These are phyloP conservation scores for Ophiothrix spiculata DNA, from an alignment of 35 echinoderm and acorn worm genomes.

Conservation along the genomic window DNA sequence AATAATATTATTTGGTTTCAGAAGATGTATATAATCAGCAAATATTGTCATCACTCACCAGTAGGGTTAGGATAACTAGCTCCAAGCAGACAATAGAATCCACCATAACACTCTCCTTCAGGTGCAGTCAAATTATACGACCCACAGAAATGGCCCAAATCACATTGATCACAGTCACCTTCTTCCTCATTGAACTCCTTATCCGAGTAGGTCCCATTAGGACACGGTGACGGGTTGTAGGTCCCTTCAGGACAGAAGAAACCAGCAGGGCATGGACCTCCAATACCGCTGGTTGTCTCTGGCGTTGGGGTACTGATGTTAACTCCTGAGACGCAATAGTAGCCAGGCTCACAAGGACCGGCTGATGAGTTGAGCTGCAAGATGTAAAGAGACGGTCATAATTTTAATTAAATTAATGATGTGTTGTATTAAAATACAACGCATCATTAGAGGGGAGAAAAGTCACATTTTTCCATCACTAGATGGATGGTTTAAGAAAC, in stretches of 20 bases:
- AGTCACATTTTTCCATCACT: too few relatives aligned
- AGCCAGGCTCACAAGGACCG: conserved; percentile 88
- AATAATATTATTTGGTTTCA: neutral
- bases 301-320: conserved; percentile 80
- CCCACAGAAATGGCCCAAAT: conserved; percentile 78
- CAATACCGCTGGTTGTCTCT: conserved; percentile 80
- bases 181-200: conserved; percentile 18
- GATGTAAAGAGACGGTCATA: too few relatives aligned
- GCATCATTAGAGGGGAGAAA: too few relatives aligned
- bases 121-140: conserved; percentile 78
- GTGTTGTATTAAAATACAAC: too few relatives aligned
- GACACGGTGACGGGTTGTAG: conserved; percentile 58
- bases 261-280: conserved; percentile 82
- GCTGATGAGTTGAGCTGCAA: conserved; percentile 34
- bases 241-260: conserved; percentile 81
- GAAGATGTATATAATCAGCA: neutral
- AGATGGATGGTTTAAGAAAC: too few relatives aligned
- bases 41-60: conserved; percentile 48
- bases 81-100: conserved; percentile 83
- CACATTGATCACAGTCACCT: conserved; percentile 69
- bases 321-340: conserved; percentile 84
- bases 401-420: too few relatives aligned
- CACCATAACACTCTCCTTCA: conserved; percentile 68
- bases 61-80: conserved; percentile 77
- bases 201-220: conserved; percentile 91